phyloP scores from a whole-genome alignment of 1,140 invertebrate species.

The Drosophila seguyi region DNA sequence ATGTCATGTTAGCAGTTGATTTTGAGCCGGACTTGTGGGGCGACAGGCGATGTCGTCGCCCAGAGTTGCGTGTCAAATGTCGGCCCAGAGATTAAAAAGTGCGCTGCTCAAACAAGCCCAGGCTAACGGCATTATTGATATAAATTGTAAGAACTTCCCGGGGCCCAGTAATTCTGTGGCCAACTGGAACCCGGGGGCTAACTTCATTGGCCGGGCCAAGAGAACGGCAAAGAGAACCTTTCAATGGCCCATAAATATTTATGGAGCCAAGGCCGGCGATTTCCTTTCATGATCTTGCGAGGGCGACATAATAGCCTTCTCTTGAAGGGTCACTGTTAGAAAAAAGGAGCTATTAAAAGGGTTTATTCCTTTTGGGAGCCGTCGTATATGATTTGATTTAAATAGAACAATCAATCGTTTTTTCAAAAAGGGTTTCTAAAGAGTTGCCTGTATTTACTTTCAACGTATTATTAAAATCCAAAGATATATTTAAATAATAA shows the following conservation, averaged over 20 bases:
- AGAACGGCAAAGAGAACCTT: constrained; percentile 48
- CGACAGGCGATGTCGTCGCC: constrained; percentile 56
- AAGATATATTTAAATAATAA: background rate
- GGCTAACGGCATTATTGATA: constrained; percentile 75
- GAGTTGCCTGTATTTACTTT: background rate
- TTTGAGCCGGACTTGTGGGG: constrained; percentile 50
- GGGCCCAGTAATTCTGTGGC: constrained; percentile 24
- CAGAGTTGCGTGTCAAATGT: constrained; percentile 71
- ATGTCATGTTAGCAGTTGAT: constrained; percentile 84
- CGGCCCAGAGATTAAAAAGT: constrained; percentile 62
- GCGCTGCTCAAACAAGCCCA: constrained; percentile 46
- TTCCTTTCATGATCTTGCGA: constrained; percentile 28
- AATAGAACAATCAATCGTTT: background rate
- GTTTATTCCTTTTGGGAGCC: background rate
- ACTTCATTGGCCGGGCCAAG: constrained; percentile 44
- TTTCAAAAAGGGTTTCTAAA: background rate
- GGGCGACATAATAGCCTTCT: constrained; percentile 20
- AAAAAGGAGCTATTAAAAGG: background rate
- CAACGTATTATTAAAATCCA: background rate
- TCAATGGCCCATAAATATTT: constrained; percentile 71
- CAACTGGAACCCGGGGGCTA: constrained; percentile 21
- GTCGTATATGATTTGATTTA: too few relatives aligned
- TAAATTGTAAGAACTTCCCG: constrained; percentile 66
- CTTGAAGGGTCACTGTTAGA: background rate
- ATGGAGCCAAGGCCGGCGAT: constrained; percentile 38